A percentile compares a stretch with the other conserved stretches of the same genome.
These are phyloP conservation scores for Mormoops blainvillei DNA, from an alignment of 2,113 vertebrate species.

Conservation along the genomic window DNA sequence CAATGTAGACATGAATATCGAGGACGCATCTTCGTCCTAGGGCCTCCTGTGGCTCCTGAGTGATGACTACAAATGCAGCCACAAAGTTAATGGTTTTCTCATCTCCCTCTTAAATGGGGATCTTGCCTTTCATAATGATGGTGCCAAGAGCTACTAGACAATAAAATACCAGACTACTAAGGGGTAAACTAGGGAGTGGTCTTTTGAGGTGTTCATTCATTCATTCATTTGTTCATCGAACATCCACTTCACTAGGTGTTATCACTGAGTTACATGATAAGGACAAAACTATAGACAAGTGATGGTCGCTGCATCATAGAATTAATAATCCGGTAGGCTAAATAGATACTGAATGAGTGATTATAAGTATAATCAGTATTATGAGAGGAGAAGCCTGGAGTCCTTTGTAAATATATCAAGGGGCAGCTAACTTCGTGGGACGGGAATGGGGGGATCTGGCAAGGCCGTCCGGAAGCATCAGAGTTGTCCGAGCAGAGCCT, in stretches of 20 bases:
- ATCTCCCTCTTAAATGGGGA: not conserved
- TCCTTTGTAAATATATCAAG: not conserved
- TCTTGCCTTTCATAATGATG: not conserved
- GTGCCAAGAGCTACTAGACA: not conserved
- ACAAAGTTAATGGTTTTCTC: not conserved
- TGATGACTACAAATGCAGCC: not conserved
- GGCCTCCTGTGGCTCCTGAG: not conserved
- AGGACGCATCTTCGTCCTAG: not conserved
- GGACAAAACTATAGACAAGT: not conserved
- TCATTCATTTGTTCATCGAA: not conserved
- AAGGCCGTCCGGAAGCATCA: not conserved
- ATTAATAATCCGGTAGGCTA: not conserved
- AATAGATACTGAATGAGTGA: not conserved
- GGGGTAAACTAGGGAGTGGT: not conserved
- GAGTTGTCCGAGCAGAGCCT: not conserved
- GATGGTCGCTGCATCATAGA: not conserved
- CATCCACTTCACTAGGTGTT: too few relatives aligned
- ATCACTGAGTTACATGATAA: not conserved
- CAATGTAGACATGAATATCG: not conserved
- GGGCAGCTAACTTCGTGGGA: not conserved
- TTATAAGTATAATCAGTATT: not conserved
- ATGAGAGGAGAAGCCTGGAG: not conserved
- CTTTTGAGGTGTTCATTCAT: not conserved
- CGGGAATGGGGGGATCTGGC: rapidly evolving
- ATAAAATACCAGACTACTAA: not conserved